phyloP scores from a whole-genome alignment of 2,113 vertebrate species.

The Vidua macroura region DNA sequence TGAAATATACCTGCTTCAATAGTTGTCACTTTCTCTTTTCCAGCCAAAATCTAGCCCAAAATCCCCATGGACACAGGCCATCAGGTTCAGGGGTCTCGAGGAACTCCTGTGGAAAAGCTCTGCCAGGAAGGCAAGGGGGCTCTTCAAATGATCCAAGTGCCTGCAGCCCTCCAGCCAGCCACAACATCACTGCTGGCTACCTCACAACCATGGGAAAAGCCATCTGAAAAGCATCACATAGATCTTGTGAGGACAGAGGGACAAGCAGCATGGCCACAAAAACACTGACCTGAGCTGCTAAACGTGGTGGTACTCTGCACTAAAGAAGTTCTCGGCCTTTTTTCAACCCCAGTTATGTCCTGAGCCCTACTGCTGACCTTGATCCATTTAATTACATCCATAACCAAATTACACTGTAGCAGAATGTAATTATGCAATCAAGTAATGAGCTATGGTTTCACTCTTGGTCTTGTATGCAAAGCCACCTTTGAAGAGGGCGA shows the following conservation, averaged over 20 bases:
- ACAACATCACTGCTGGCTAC: background rate
- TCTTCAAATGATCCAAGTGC: fast-evolving
- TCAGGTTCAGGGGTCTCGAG: background rate
- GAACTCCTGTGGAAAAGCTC: background rate
- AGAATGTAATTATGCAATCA: slow-evolving; percentile 65
- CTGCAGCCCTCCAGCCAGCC: background rate
- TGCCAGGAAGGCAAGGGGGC: background rate
- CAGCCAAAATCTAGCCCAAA: background rate
- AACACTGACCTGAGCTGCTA: background rate
- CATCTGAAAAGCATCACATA: background rate
- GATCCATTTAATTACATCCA: slow-evolving; percentile 48
- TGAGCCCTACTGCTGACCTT: slow-evolving; percentile 52
- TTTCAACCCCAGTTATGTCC: background rate
- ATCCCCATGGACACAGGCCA: background rate
- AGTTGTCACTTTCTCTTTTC: background rate
- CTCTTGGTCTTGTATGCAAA: slow-evolving; percentile 39
- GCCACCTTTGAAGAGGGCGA: slow-evolving; percentile 36
- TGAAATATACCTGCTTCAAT: background rate
- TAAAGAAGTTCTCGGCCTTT: background rate
- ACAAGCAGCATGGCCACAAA: background rate
- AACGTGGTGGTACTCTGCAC: background rate
- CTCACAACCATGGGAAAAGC: background rate
- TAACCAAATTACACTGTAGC: slow-evolving; percentile 39
- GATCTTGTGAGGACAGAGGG: background rate
- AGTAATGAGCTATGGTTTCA: slow-evolving; percentile 51